phyloP scores from a whole-genome alignment of 1,140 invertebrate species.

The Leptoteleia sp. region DNA sequence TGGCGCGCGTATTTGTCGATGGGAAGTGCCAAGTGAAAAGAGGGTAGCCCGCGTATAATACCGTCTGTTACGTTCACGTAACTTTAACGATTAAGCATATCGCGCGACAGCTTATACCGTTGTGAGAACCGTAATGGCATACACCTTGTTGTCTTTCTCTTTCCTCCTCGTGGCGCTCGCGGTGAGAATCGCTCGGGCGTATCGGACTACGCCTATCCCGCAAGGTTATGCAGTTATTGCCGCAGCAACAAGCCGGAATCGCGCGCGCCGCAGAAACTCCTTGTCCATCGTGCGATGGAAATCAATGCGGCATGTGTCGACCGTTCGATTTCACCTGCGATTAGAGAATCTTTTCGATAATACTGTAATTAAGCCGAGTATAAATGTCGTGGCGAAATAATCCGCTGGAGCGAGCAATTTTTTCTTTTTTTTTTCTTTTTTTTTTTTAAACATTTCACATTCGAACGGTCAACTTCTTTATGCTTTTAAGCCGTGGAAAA shows the following conservation, averaged over 20 bases:
- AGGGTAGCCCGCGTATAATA: slow-evolving; percentile 29
- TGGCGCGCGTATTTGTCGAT: too few species aligned
- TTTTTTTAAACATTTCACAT: too few species aligned
- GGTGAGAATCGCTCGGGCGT: slow-evolving; percentile 69
- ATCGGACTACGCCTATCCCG: slow-evolving; percentile 71
- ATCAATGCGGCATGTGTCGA: slow-evolving; percentile 64
- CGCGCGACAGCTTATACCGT: slow-evolving; percentile 61
- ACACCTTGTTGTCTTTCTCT: slow-evolving; percentile 28
- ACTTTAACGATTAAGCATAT: slow-evolving; percentile 62
- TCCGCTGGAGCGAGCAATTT: slow-evolving; percentile 3
- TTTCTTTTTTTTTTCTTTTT: too few species aligned
- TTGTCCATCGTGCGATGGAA: slow-evolving; percentile 67
- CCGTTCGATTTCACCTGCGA: slow-evolving; percentile 67
- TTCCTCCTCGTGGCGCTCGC: slow-evolving; percentile 18
- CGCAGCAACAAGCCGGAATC: slow-evolving; percentile 66
- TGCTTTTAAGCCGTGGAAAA: too few species aligned
- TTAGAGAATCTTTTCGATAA: slow-evolving; percentile 66
- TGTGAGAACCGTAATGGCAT: slow-evolving; percentile 59
- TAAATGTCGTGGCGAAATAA: slow-evolving; percentile 29
- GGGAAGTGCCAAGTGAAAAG: too few species aligned
- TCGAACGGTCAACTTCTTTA: too few species aligned
- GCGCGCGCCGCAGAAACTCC: slow-evolving; percentile 61
- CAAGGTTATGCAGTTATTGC: slow-evolving; percentile 70
- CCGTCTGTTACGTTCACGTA: slow-evolving; percentile 63
- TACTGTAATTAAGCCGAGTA: slow-evolving; percentile 38